Base-by-base conservation (phyloP, 2,113 vertebrate genomes). In the Scomber colias region DNA sequence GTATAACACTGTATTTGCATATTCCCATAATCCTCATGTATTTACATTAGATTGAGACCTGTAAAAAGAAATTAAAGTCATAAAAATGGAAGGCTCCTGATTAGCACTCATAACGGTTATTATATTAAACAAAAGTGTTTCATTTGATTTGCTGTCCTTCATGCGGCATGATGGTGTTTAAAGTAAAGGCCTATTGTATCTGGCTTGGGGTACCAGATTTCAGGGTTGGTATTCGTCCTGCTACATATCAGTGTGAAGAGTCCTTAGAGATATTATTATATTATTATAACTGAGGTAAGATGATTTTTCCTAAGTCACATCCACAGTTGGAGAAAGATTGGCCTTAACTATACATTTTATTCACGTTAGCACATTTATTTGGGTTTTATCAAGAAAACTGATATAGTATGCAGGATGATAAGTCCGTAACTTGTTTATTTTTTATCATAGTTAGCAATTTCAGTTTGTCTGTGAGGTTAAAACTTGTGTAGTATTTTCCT, bases 241-340 rank as follows among this genome's bases (percentile, higher is more conserved):
- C 75, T 61, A 59, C 49, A 57, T 56, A 44, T 54, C 48, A 71
- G 59, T 19, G 11, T 11, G 19, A 66, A 61, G 50, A 53, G 74
- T 60, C 56, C 27, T 67, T 86, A 80, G 77, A 71, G 75, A 69
- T 80, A 74, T 86, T 21, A 21, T 21, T 21, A 21, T 21, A 21
- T 21, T 21, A 21, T 21, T 74, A 78, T 13, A 63, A 19, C 46
- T 61, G 56, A 21, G 71, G 65, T 61, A 24, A 88, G 74, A 85
- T 45, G 64, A 82, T 77, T 27, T 27, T 83, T 80, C 45, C 81
- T 87, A 65, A 65, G 55, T 63, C 3, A 70, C 51, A 69, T n/a
- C 53, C 50, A 74, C n/a, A 46, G 9, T 24, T 46, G 19, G 27
- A 65, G 11, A 9, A 40, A 40, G 35, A 40, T 40, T 8, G 35